Percentiles rank a stretch among this genome's conserved stretches.
Evolutionary conservation across 2,888 invertebrate species (phyloP).

Genomic region (Neria commutata): DNA sequence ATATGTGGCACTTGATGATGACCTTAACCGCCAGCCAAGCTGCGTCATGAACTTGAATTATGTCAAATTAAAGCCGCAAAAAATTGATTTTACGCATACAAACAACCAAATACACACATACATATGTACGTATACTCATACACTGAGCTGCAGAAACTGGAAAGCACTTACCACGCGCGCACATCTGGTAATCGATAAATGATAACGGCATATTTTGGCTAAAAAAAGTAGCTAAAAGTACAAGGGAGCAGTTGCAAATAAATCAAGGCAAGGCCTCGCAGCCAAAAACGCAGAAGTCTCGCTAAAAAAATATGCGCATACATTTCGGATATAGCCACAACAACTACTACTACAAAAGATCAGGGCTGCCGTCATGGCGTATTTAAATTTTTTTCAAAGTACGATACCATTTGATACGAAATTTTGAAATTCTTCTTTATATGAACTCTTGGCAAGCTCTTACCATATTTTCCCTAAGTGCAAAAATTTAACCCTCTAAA

Average conservation of each 20-base stretch:
- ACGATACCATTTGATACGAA: too few relatives aligned
- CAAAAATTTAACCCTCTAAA: too few relatives aligned
- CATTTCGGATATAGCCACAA: background rate
- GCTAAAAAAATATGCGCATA: background rate
- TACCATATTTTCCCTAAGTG: too few relatives aligned
- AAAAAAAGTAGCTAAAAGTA: background rate
- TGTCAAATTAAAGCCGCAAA: background rate
- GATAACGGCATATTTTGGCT: slow-evolving; percentile 9
- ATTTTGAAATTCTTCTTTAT: too few relatives aligned
- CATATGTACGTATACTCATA: too few relatives aligned
- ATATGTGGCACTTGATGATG: too few relatives aligned
- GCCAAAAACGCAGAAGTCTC: too few relatives aligned
- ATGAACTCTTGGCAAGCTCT: too few relatives aligned
- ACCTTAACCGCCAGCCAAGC: slow-evolving; percentile 10
- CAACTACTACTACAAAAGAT: too few relatives aligned
- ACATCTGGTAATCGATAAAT: background rate
- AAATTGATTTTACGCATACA: background rate
- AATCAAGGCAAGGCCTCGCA: too few relatives aligned
- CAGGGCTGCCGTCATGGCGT: too few relatives aligned
- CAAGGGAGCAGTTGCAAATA: background rate
- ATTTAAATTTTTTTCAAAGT: too few relatives aligned
- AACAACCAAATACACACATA: background rate
- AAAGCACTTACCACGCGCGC: background rate
- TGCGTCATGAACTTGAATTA: slow-evolving; percentile 10
- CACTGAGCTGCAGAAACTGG: background rate